Conservation (phyloP, 2,888 invertebrate genomes). For the Caenorhabditis japonica region DNA sequence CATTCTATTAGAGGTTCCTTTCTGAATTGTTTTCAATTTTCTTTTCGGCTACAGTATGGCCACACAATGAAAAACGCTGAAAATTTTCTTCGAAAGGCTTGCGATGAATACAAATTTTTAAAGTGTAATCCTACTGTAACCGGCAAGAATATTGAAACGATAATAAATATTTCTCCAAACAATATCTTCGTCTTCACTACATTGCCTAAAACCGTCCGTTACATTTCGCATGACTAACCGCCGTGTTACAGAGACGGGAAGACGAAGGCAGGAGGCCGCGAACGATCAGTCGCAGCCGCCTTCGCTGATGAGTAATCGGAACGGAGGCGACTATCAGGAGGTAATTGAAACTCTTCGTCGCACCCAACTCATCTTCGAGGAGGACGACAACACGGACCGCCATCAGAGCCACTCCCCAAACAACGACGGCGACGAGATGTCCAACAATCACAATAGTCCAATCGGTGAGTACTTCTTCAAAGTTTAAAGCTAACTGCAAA, state of each 20-base stretch:
- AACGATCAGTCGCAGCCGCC: constrained; percentile 13
- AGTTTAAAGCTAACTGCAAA: neutral
- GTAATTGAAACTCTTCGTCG: constrained; percentile 38
- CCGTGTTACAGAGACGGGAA: constrained; percentile 26
- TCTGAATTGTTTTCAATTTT: too few species aligned
- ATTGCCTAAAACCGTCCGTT: too few species aligned
- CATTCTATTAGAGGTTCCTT: too few species aligned
- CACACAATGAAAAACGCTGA: too few species aligned
- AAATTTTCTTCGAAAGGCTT: too few species aligned
- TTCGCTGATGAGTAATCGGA: constrained; percentile 43
- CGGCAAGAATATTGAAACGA: too few species aligned
- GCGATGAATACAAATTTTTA: too few species aligned
- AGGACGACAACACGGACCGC: constrained; percentile 5
- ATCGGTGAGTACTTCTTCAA: constrained; percentile 10
- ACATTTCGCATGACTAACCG: neutral
- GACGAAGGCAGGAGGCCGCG: constrained; percentile 28
- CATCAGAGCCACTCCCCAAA: neutral
- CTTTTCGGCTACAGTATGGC: too few species aligned
- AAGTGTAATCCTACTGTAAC: too few species aligned
- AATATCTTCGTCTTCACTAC: too few species aligned
- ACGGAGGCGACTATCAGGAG: constrained; percentile 39
- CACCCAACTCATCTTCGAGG: constrained; percentile 33
- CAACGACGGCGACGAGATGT: constrained; percentile 19
- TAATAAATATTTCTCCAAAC: too few species aligned
- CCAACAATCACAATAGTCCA: constrained; percentile 13